Evolutionary conservation across 2,797 vertebrate species (phyloP), one percentile per base, ranked within the genome.

Genomic region (Hozukius guyotensis): DNA sequence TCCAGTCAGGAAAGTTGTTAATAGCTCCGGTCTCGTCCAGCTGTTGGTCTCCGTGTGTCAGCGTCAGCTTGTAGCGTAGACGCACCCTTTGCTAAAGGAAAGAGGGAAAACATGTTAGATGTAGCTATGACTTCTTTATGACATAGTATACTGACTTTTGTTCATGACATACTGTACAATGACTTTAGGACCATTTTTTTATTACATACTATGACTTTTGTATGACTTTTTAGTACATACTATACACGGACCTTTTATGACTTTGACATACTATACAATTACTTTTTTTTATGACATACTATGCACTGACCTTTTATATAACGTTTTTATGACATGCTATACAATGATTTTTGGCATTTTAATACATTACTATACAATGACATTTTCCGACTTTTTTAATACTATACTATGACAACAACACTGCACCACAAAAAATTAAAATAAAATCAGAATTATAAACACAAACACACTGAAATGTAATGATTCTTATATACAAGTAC

Each of bases 41-140:
- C 46, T 77, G 92, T 73, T 94, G 94, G 61, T 77, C 29, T 1
- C 96, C 96, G 0, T 96, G 96, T 0, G 36, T 95, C 94, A 97
- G 96, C 0, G 36, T 83, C 84, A 98, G 88, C 49, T 93, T 96
- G 92, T 96, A 97, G 71, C 95, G 93, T 60, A 98, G 89, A 3
- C 94, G 95, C 70, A 97, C 52, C 16, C 94, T 94, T 73, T 87
- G 85, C 97, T 98, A 9, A 63, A 14, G 57, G 14, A 18, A 22
- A 63, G 25, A 67, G 2, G 1, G 11, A 38, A 38, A 25, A 32
- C 1, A 34, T 5, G 29, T 61, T 11, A 32, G 8, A 31, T 11
- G 57, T 2, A 27, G 13, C 14, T 59, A 59, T 5, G 25, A 29
- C 53, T 24, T 12, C 13, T 27, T 59, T 59, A 29, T 59, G 25